Conservation (phyloP, 1,140 invertebrate genomes). For the Harlomillsia oculata region DNA sequence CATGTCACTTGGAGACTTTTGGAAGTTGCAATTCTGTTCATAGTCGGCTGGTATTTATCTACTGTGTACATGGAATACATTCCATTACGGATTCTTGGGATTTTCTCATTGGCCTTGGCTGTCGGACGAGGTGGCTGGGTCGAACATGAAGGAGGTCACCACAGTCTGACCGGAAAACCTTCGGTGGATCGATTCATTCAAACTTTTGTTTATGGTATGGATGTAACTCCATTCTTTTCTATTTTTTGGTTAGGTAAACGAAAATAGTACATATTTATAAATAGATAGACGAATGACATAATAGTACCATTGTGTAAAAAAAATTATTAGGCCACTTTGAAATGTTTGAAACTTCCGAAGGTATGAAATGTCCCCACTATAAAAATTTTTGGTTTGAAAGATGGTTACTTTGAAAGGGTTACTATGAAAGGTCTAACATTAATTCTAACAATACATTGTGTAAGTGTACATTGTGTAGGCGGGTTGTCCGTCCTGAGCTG, state of each 20-base stretch:
- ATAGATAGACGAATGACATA: background rate
- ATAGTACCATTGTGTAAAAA: background rate
- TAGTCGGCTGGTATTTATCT: background rate
- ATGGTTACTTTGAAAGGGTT: background rate
- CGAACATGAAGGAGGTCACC: constrained; percentile 16
- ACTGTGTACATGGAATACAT: background rate
- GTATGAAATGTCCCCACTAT: background rate
- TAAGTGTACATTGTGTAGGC: too few relatives aligned
- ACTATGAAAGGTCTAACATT: background rate
- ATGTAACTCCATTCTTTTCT: background rate
- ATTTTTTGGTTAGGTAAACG: background rate
- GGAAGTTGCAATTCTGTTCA: background rate
- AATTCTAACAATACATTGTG: background rate
- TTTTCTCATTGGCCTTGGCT: background rate
- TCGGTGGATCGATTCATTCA: constrained; percentile 9
- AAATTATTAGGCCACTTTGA: background rate
- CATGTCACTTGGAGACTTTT: constrained; percentile 16
- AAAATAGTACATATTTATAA: background rate
- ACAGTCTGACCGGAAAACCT: constrained; percentile 13
- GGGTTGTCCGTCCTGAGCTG: too few relatives aligned
- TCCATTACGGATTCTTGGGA: background rate
- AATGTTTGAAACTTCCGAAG: background rate
- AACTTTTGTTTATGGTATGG: constrained; percentile 12
- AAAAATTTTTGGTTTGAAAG: background rate
- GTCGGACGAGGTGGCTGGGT: constrained; percentile 11